Evolutionary conservation across 2,888 invertebrate genomes (phyloP).

Genomic region (Fabriciana adippe): DNA sequence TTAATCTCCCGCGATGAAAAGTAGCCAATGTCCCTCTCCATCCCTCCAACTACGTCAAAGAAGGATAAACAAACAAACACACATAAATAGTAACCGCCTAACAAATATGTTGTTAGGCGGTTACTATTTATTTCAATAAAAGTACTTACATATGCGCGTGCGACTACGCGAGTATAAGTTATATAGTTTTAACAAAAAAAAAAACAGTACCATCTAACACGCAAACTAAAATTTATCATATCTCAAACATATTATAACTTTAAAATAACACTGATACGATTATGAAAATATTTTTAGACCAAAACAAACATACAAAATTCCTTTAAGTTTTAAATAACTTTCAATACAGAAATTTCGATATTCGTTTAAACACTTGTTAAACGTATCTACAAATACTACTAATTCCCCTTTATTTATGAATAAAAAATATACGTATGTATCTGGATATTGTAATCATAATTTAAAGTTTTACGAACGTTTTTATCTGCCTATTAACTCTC

Average conservation of each 20-base stretch:
- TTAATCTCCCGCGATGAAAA: too few relatives aligned
- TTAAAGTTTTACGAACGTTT: constrained; percentile 4
- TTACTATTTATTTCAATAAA: too few relatives aligned
- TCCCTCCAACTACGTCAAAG: too few relatives aligned
- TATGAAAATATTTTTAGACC: constrained; percentile 13
- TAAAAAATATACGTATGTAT: background rate
- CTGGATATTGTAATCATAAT: constrained; percentile 6
- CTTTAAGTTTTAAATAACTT: constrained; percentile 12
- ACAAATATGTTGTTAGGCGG: too few relatives aligned
- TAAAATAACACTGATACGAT: constrained; percentile 8
- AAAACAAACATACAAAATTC: constrained; percentile 21
- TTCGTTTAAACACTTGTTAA: background rate
- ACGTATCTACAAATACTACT: background rate
- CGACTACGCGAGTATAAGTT: background rate
- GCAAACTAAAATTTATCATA: constrained; percentile 12
- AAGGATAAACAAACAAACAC: too few relatives aligned
- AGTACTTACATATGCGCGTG: background rate
- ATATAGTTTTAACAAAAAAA: constrained; percentile 1
- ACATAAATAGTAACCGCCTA: too few relatives aligned
- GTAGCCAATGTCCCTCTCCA: too few relatives aligned
- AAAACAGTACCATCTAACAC: constrained; percentile 11
- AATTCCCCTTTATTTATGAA: background rate
- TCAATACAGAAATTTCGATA: background rate
- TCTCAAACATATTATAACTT: constrained; percentile 3
- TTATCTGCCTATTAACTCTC: background rate